Evolutionary conservation across 2,888 invertebrate species (phyloP).

Genomic region (Trimorus sp.): DNA sequence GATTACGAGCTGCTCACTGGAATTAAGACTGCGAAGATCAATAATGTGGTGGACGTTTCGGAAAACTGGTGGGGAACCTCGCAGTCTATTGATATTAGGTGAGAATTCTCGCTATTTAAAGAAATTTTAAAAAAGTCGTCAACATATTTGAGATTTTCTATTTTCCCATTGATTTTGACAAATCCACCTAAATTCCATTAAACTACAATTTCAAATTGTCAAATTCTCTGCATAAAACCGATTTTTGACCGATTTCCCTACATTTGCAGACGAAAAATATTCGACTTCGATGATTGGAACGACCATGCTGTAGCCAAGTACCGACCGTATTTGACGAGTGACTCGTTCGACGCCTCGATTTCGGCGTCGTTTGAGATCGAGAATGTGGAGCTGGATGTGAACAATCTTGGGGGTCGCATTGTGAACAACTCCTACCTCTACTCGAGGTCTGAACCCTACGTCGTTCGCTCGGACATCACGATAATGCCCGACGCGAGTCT

Average conservation of each 20-base stretch:
- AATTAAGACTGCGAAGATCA: conserved; percentile 92
- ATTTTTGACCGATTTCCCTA: too few relatives aligned
- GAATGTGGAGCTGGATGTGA: conserved; percentile 83
- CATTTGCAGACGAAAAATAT: conserved; percentile 87
- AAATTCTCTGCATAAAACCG: too few relatives aligned
- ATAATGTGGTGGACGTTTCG: conserved; percentile 92
- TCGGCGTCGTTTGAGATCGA: conserved; percentile 86
- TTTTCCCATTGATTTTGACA: too few relatives aligned
- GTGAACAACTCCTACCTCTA: conserved; percentile 86
- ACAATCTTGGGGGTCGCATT: conserved; percentile 90
- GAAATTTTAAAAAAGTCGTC: too few relatives aligned
- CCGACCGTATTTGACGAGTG: conserved; percentile 92
- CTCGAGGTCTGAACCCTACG: conserved; percentile 87
- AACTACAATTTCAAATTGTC: too few relatives aligned
- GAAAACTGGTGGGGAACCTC: conserved; percentile 99
- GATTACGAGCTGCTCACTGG: conserved; percentile 97
- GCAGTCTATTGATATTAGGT: conserved; percentile 87
- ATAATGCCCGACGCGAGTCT: conserved; percentile 97
- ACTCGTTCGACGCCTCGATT: conserved; percentile 89
- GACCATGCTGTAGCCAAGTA: conserved; percentile 96
- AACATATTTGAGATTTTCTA: too few relatives aligned
- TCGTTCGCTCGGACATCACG: conserved; percentile 94
- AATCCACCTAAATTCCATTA: too few relatives aligned
- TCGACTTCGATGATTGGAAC: conserved; percentile 99
- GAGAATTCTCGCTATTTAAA: too few relatives aligned